phyloP scores from a whole-genome alignment of 1,140 invertebrate genomes.

The Apolygus lucorum region DNA sequence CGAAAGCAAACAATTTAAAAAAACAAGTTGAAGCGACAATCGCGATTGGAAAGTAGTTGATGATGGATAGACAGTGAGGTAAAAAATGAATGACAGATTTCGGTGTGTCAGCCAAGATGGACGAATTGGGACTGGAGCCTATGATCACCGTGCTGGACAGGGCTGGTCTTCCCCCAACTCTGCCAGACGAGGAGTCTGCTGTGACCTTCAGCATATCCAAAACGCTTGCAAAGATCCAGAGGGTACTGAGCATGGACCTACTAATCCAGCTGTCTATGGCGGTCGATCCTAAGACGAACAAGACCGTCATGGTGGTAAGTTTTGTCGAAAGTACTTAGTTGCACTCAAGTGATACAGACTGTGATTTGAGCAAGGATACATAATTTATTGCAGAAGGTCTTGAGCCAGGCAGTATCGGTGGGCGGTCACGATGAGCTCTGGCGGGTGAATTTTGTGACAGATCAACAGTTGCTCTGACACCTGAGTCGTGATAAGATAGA shows the following conservation, averaged over 20 bases:
- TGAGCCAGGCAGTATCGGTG: too few species aligned
- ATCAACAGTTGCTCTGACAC: too few species aligned
- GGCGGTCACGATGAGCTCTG: too few species aligned
- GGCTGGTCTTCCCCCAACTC: conserved; percentile 20
- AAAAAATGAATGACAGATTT: not conserved
- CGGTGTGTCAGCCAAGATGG: conserved; percentile 17
- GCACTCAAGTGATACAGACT: too few species aligned
- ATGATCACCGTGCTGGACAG: conserved; percentile 27
- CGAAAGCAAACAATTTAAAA: not conserved
- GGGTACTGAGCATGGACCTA: conserved; percentile 32
- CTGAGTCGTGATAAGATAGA: too few species aligned
- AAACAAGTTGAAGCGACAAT: not conserved
- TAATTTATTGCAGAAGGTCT: too few species aligned
- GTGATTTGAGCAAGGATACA: too few species aligned
- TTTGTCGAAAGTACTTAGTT: too few species aligned
- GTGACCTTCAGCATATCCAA: conserved; percentile 27
- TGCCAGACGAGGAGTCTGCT: conserved; percentile 24
- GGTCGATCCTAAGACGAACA: conserved; percentile 25
- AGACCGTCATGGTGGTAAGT: conserved; percentile 29
- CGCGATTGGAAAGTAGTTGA: not conserved
- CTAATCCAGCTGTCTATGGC: conserved; percentile 29
- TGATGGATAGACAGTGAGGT: not conserved
- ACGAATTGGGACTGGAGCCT: conserved; percentile 31
- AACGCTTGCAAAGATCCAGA: conserved; percentile 30
- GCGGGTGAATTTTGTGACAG: too few species aligned